Evolutionary conservation across 2,888 invertebrate genomes (phyloP).

Genomic region (Drosophila aldrichi): DNA sequence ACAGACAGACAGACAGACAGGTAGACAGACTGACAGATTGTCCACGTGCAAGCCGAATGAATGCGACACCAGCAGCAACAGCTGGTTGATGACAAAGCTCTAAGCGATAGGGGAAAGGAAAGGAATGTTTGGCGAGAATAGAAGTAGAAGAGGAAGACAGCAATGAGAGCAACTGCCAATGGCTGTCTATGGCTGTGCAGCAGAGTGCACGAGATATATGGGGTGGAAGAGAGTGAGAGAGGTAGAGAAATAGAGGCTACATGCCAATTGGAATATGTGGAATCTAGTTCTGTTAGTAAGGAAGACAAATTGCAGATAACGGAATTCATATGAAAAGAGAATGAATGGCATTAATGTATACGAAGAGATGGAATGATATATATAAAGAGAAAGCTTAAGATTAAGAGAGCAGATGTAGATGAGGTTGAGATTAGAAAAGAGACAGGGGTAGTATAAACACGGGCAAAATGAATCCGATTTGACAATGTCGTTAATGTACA

Average conservation of each 20-base stretch:
- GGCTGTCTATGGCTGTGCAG: not conserved
- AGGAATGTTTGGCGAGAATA: not conserved
- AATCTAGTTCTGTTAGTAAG: not conserved
- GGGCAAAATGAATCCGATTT: not conserved
- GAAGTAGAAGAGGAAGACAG: not conserved
- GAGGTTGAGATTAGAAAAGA: too few relatives aligned
- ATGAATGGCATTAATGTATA: too few relatives aligned
- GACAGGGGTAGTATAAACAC: not conserved
- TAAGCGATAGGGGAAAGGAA: constrained; percentile 1
- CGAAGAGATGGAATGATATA: too few relatives aligned
- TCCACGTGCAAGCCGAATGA: constrained; percentile 42
- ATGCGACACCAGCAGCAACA: constrained; percentile 14
- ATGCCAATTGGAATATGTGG: not conserved
- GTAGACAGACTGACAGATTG: constrained; percentile 8
- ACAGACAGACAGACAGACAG: too few relatives aligned
- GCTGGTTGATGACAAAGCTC: constrained; percentile 18
- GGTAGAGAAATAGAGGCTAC: not conserved
- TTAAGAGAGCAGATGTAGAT: too few relatives aligned
- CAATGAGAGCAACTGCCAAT: not conserved
- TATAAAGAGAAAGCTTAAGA: not conserved
- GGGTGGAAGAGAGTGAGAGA: not conserved
- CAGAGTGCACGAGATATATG: too few relatives aligned
- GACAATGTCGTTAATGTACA: not conserved
- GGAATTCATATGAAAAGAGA: not conserved
- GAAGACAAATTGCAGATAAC: not conserved